Conservation (phyloP, 1,140 invertebrate species). For the Cydia splendana region DNA sequence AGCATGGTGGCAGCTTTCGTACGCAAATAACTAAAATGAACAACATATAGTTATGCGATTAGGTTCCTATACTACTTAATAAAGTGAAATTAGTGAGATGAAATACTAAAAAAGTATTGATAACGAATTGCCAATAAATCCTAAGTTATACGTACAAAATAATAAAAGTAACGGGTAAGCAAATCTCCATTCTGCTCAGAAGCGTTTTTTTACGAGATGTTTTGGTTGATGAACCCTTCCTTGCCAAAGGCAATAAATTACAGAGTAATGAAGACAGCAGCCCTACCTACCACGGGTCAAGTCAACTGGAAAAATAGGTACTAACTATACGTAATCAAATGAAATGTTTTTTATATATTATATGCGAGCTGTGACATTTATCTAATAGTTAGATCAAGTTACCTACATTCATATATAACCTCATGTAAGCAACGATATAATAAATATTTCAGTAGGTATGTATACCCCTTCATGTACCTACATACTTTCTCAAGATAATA, state of each 20-base stretch:
- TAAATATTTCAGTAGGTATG: no score
- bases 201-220: slow-evolving; percentile 41
- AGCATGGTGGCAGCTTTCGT: no score
- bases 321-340: background rate
- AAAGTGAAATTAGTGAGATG: background rate
- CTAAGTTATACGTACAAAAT: background rate
- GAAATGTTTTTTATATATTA: background rate
- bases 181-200: slow-evolving; percentile 24
- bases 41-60: no score
- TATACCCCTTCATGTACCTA: no score
- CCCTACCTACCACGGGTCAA: slow-evolving; percentile 35
- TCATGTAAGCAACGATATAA: no score
- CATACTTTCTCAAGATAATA: no score
- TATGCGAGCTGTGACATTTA: no score
- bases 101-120: background rate
- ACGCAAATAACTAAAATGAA: no score
- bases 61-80: no score
- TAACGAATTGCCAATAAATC: slow-evolving; percentile 20
- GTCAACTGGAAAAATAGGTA: background rate
- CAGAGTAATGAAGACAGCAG: slow-evolving; percentile 41
- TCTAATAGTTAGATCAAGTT: no score
- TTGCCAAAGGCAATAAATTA: slow-evolving; percentile 46
- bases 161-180: slow-evolving; percentile 29
- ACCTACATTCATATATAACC: no score
- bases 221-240: slow-evolving; percentile 49